Base-by-base conservation (phyloP, 2,888 invertebrate species). In the Morpho achilles region DNA sequence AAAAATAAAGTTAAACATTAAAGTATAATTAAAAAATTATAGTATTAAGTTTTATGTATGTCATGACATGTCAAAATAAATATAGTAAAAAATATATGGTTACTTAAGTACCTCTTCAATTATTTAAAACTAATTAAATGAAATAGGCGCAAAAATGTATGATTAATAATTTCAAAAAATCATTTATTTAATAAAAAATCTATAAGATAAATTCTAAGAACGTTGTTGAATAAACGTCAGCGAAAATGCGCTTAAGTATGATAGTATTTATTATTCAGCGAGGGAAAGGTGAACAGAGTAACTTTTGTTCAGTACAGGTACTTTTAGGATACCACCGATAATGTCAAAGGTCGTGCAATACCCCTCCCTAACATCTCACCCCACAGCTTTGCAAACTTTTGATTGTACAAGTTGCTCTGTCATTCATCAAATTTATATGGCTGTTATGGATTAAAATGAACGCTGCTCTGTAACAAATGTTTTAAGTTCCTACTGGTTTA, bases 291-390 rank as follows among this genome's bases (percentile, higher is more conserved):
- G 66, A 60, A 57, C 62, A 56, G 56, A 59, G 66, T 50, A 59
- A 61, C 59, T 59, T 59, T 65, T 65, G 67, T 69, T 66, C 63
- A 58, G 60, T 64, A 53, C 60, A 60, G 68, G 60, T 68, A 63
- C 61, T 65, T 61, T 63, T 67, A 65, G 68, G 68, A 72, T 72
- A 69, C 70, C 67, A 68, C 66, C 52, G 62, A 66, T 69, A 80
- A 81, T 80, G 73, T 69, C 73, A 80, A 79, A 79, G 79, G 79
- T 80, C 74, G 60, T 65, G 69, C 56, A 64, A 68, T 43, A 8
- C 70, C 63, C 32, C 32, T 32, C 32, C 3, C 32, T 32, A 41
- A 32, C 45, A 44, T 39, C 51, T 32, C 47, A 42, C 51, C 44
- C 40, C 45, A 39, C 53, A 50, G 52, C 51, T 53, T 56, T 60